phyloP scores from a whole-genome alignment of 2,888 invertebrate species.

The Odiellus spinosus region DNA sequence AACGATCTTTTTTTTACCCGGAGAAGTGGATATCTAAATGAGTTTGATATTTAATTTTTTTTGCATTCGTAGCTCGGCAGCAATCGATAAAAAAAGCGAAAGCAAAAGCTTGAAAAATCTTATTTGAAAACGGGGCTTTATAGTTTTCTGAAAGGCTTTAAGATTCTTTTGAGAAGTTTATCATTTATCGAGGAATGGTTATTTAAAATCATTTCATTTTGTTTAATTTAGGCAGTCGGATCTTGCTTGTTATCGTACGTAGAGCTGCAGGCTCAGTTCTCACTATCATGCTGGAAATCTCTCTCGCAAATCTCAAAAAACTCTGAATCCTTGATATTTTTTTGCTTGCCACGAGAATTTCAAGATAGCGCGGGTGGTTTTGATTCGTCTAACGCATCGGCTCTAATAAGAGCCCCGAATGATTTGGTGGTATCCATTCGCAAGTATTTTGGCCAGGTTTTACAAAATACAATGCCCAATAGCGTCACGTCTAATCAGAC shows the following conservation, averaged over 20 bases:
- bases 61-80: too few relatives aligned
- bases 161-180: too few relatives aligned
- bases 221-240: slow-evolving; percentile 14
- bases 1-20: too few relatives aligned
- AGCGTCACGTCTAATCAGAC: too few relatives aligned
- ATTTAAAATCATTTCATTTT: background rate
- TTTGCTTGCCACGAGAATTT: background rate
- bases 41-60: too few relatives aligned
- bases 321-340: slow-evolving; percentile 7
- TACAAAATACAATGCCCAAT: background rate
- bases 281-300: slow-evolving; percentile 15
- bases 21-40: too few relatives aligned
- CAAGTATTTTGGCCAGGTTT: background rate
- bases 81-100: too few relatives aligned
- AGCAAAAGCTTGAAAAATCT: too few relatives aligned
- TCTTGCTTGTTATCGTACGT: slow-evolving; percentile 17
- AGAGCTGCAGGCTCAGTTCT: slow-evolving; percentile 19
- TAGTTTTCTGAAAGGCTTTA: too few relatives aligned
- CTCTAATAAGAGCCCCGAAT: background rate
- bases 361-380: background rate
- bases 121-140: too few relatives aligned
- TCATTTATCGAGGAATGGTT: too few relatives aligned
- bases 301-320: slow-evolving; percentile 13
- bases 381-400: background rate
- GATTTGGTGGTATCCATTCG: background rate